Evolutionary conservation across 2,888 invertebrate species (phyloP).

Genomic region (Synergus umbraculus): DNA sequence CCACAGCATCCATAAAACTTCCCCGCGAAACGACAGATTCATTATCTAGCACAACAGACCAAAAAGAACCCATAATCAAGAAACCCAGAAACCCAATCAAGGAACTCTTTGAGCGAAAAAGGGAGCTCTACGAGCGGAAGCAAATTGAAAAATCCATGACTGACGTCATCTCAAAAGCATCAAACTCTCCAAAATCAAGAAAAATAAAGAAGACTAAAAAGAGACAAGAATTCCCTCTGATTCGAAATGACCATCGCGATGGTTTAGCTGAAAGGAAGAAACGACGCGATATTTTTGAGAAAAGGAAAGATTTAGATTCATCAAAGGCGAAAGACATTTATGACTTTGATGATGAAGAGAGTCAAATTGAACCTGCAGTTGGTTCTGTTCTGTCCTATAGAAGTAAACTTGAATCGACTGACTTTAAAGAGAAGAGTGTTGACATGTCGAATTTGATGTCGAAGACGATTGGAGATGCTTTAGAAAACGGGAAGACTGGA

Average conservation of each 20-base stretch:
- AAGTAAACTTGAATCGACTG: slow-evolving; percentile 57
- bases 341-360: slow-evolving; percentile 76
- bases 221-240: slow-evolving; percentile 69
- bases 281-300: slow-evolving; percentile 64
- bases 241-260: slow-evolving; percentile 65
- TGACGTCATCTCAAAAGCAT: slow-evolving; percentile 44
- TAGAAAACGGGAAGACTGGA: slow-evolving; percentile 61
- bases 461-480: slow-evolving; percentile 62
- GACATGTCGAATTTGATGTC: slow-evolving; percentile 54
- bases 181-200: slow-evolving; percentile 62
- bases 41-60: not conserved
- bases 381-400: slow-evolving; percentile 69
- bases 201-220: slow-evolving; percentile 67
- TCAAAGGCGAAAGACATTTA: slow-evolving; percentile 71
- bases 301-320: slow-evolving; percentile 55
- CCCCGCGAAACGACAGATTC: slow-evolving; percentile 17
- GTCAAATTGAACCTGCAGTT: slow-evolving; percentile 62
- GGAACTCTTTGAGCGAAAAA: slow-evolving; percentile 74
- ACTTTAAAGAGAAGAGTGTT: slow-evolving; percentile 26
- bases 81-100: slow-evolving; percentile 72
- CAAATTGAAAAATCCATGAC: slow-evolving; percentile 62
- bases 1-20: slow-evolving; percentile 59
- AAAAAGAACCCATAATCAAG: slow-evolving; percentile 53
- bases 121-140: slow-evolving; percentile 72
- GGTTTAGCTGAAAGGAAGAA: slow-evolving; percentile 72